A percentile compares a stretch with the other conserved stretches of the same genome.
phyloP scores from a whole-genome alignment of 2,797 vertebrate species.

The Mormyrops attenuatus region DNA sequence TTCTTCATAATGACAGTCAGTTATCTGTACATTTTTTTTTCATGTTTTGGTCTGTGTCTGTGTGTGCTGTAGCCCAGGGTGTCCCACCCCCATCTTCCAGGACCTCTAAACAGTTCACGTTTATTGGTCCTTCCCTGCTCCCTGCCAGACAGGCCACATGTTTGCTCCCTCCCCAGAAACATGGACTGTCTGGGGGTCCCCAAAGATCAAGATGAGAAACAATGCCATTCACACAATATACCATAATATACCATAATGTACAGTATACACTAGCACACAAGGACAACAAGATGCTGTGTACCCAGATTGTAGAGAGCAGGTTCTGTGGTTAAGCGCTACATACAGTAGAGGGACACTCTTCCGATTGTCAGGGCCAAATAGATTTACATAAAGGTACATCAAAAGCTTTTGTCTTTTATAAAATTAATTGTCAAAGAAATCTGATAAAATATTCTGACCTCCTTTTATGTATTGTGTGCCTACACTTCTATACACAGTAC shows the following conservation, averaged over 20 bases:
- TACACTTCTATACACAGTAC: background rate
- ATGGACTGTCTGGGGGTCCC: background rate
- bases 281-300: background rate
- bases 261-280: background rate
- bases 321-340: background rate
- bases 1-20: background rate
- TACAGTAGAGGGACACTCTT: background rate
- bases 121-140: background rate
- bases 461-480: background rate
- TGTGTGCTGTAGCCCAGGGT: background rate
- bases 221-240: background rate
- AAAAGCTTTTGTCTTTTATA: background rate
- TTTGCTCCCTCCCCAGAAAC: background rate
- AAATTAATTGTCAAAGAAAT: background rate
- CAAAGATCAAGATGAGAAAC: background rate
- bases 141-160: background rate
- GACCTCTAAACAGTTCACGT: background rate
- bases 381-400: background rate
- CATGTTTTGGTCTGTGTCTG: background rate
- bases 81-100: background rate
- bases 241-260: background rate
- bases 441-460: background rate
- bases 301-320: background rate
- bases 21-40: background rate
- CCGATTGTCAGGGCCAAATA: background rate